phyloP scores from a whole-genome alignment of 1,140 invertebrate species.

The Babylonia areolata region DNA sequence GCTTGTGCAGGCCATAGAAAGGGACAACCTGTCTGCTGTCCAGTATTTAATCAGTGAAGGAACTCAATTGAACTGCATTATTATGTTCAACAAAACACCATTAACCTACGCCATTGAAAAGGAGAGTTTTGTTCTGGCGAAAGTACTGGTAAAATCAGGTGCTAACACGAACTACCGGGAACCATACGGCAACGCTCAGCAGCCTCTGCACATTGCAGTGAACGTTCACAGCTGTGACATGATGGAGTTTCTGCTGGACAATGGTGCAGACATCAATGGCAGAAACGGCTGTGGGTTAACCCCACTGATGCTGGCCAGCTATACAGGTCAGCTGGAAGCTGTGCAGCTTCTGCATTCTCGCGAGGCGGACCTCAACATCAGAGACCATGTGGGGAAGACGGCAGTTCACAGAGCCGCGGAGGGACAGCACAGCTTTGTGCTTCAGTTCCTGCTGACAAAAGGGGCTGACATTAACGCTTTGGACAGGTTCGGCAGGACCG shows the following conservation, averaged over 20 bases:
- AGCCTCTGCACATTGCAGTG: conserved; percentile 9
- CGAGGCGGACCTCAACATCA: neutral
- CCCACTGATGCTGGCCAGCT: conserved; percentile 26
- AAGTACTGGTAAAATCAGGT: neutral
- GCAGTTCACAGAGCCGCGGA: conserved; percentile 1
- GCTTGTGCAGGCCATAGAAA: conserved; percentile 23
- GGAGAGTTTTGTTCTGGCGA: neutral
- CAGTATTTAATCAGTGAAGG: neutral
- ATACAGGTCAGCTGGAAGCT: neutral
- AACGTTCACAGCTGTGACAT: neutral
- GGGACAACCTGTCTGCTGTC: neutral
- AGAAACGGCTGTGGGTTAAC: neutral
- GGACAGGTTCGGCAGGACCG: neutral
- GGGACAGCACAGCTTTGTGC: neutral
- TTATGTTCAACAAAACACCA: conserved; percentile 9
- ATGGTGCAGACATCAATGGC: conserved; percentile 24
- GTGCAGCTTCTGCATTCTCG: conserved; percentile 4
- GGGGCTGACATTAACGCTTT: conserved; percentile 12
- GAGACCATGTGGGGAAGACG: conserved; percentile 13
- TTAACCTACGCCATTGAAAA: neutral
- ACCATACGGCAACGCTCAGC: neutral
- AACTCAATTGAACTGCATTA: conserved; percentile 15
- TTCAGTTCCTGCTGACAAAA: conserved; percentile 15
- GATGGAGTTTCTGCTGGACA: neutral
- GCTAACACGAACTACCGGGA: neutral